Conservation (phyloP, 2,797 vertebrate species). For the Gymnoscopelus microlampas region DNA sequence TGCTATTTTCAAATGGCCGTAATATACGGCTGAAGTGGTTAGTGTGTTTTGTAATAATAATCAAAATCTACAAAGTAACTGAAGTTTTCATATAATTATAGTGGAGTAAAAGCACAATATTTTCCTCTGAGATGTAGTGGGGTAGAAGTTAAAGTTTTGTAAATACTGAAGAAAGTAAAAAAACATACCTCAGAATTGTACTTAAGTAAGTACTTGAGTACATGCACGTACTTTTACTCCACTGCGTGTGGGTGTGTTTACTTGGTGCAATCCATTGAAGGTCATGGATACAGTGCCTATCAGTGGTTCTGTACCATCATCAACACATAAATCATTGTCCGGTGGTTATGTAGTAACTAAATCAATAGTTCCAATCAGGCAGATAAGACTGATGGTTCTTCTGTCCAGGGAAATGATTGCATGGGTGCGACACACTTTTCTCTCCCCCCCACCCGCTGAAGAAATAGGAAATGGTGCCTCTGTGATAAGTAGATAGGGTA, state of each 20-base stretch:
- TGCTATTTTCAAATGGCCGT: no score
- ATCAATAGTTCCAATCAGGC: conserved; percentile 65
- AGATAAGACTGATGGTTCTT: conserved; percentile 62
- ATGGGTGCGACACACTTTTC: conserved; percentile 23
- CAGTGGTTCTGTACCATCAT: conserved; percentile 40
- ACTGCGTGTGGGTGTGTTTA: conserved; percentile 53
- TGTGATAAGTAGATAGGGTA: conserved; percentile 63
- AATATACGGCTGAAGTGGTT: no score
- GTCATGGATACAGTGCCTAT: conserved; percentile 53
- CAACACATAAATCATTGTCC: conserved; percentile 61
- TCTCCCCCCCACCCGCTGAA: conserved; percentile 26
- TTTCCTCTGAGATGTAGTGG: no score
- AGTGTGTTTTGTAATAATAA: no score
- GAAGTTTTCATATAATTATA: no score
- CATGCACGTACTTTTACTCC: no score
- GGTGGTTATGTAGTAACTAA: conserved; percentile 51
- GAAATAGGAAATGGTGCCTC: conserved; percentile 62
- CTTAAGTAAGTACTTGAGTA: no score
- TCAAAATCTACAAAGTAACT: no score
- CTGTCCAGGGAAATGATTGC: conserved; percentile 41
- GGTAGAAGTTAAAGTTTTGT: no score
- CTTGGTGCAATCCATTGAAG: conserved; percentile 58
- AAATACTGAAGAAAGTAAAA: no score
- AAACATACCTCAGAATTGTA: no score
- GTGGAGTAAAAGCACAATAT: background rate